phyloP scores from a whole-genome alignment of 2,113 vertebrate species.

The Argyrosomus japonicus region DNA sequence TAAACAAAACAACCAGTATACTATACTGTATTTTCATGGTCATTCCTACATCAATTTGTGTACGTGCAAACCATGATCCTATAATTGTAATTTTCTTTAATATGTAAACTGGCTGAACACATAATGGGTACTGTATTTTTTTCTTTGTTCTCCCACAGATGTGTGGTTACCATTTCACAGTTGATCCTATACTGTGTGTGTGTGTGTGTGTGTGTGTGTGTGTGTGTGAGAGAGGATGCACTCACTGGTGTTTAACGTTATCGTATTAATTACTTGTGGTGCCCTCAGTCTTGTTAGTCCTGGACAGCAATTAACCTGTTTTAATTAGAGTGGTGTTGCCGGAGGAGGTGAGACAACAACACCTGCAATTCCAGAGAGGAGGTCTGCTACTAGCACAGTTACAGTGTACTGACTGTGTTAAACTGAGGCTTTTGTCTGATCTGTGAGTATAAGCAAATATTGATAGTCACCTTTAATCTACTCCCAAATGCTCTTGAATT shows the following conservation, averaged over 20 bases:
- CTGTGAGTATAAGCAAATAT: not conserved
- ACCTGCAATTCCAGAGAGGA: conserved; percentile 52
- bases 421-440: not conserved
- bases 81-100: not conserved
- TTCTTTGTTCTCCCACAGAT: not conserved
- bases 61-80: not conserved
- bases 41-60: not conserved
- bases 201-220: conserved; percentile 2
- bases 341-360: conserved; percentile 26
- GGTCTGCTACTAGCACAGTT: not conserved
- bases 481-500: not conserved
- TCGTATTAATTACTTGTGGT: conserved; percentile 58
- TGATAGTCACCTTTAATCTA: not conserved
- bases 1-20: not conserved
- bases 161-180: not conserved
- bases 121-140: not conserved
- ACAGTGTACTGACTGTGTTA: not conserved
- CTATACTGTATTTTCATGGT: too few relatives aligned
- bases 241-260: conserved; percentile 40
- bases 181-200: not conserved
- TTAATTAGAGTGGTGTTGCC: conserved; percentile 60
- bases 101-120: not conserved
- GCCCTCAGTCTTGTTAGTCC: conserved; percentile 45
- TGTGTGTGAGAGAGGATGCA: not conserved
- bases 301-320: conserved; percentile 66